A percentile compares a stretch with the other conserved stretches of the same genome.
These are phyloP conservation scores for Sisyra terminalis DNA, from an alignment of 2,888 invertebrate genomes.

Conservation along the genomic window DNA sequence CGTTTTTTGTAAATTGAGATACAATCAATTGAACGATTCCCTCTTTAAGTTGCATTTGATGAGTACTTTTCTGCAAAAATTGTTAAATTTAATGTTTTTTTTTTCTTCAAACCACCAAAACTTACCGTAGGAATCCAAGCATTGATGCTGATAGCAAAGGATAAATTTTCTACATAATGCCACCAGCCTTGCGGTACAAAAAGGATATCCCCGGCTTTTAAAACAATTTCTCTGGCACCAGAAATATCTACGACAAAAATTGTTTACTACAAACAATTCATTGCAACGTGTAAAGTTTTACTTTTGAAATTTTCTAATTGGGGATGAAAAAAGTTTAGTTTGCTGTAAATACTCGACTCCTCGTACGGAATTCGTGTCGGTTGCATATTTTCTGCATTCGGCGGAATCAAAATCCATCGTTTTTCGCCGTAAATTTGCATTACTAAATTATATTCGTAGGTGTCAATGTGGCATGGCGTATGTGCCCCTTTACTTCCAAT, in stretches of 20 bases:
- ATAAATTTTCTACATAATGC: constrained; percentile 88
- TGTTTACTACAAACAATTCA: constrained; percentile 1
- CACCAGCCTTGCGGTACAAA: constrained; percentile 89
- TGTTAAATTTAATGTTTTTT: background rate
- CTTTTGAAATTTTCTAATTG: constrained; percentile 31
- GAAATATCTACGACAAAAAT: too few species aligned
- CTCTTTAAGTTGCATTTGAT: constrained; percentile 40
- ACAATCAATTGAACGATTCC: constrained; percentile 50
- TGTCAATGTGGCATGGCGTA: constrained; percentile 88
- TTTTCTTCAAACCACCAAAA: background rate
- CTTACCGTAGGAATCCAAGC: constrained; percentile 58
- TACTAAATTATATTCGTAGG: constrained; percentile 86
- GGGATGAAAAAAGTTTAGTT: constrained; percentile 63
- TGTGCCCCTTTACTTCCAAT: constrained; percentile 74
- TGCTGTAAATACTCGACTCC: constrained; percentile 87
- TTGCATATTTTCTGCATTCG: constrained; percentile 48
- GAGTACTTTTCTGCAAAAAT: constrained; percentile 23
- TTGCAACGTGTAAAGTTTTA: constrained; percentile 15
- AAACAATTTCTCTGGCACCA: constrained; percentile 33
- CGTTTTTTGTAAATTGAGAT: constrained; percentile 37
- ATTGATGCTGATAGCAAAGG: constrained; percentile 47
- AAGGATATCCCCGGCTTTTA: constrained; percentile 74
- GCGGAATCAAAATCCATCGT: constrained; percentile 83
- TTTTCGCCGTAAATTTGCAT: constrained; percentile 83
- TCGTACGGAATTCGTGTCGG: constrained; percentile 86